Base-by-base conservation (phyloP, 53 echinoderm and acorn worm species). In the Paracentrotus lividus region DNA sequence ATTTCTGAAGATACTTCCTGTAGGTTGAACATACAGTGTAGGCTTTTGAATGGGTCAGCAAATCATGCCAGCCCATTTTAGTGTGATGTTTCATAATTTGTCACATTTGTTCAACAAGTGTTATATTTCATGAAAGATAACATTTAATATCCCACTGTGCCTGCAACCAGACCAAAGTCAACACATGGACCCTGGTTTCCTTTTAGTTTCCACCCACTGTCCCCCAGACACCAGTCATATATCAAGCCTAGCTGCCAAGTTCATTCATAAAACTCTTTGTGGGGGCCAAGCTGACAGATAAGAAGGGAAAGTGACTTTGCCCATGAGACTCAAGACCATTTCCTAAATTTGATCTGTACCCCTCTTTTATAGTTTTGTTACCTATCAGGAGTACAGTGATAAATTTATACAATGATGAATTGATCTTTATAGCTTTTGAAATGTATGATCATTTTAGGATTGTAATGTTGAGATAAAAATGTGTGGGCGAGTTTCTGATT, bases 251-350 rank as follows among this genome's bases (percentile, higher is more conserved):
- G 21, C 76, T 76, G 4, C 5, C 42, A 16, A 76, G 76, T 42
- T 76, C 76, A 76, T 76, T 76, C 76, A 76, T 76, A 76, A 76
- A 76, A 76, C 76, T 76, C 76, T 76, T 40, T 4, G 76, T 76
- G 76, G 76, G 76, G 76, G 76, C 76, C 76, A 76, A 42, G 76
- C 42, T 76, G 76, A 76, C 76, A 76, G 16, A 23, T 42, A 40
- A 42, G 76, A 42, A 76, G 76, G 76, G 40, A 42, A 76, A 76
- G 76, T 40, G 23, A 5, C 76, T 76, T n/a, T 9, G 29, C 31
- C 65, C 10, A n/a, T 29, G 6, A 29, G n/a, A 65, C n/a, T 26
- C n/a, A 65, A 29, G 0, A 4, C 31, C 9, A n/a, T 65, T 29
- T 29, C 65, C 29, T 65, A 24, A 65, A n/a, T 4, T 54, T 0